These are phyloP conservation scores for Hyphantria cunea DNA, from an alignment of 1,140 invertebrate genomes.

Conservation along the genomic window DNA sequence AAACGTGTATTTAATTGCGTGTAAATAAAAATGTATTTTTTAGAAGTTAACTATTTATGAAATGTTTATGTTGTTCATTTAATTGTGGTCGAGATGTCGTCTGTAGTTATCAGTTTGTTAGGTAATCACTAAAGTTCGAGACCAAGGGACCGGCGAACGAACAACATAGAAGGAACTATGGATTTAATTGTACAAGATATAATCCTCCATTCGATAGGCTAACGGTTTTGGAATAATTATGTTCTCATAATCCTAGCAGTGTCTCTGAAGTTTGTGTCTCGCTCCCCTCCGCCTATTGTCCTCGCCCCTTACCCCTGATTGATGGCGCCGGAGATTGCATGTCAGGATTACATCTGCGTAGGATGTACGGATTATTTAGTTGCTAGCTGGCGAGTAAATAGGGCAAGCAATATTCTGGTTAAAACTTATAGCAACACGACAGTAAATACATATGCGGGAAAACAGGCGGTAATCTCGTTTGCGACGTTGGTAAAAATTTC, in stretches of 20 bases:
- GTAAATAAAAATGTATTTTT: constrained; percentile 16
- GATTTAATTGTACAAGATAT: constrained; percentile 26
- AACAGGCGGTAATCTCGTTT: constrained; percentile 30
- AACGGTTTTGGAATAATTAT: constrained; percentile 45
- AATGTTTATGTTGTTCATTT: constrained; percentile 22
- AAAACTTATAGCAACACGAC: constrained; percentile 40
- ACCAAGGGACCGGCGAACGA: background rate
- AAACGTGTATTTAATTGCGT: constrained; percentile 12
- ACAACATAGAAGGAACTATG: constrained; percentile 13
- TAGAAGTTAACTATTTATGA: constrained; percentile 9
- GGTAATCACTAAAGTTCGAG: constrained; percentile 13
- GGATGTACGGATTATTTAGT: constrained; percentile 75
- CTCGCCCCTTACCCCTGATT: constrained; percentile 57
- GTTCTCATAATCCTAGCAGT: constrained; percentile 35
- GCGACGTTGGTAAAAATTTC: constrained; percentile 24
- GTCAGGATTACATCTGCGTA: constrained; percentile 75
- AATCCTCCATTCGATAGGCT: constrained; percentile 23
- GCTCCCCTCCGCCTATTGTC: constrained; percentile 21
- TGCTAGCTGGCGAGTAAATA: constrained; percentile 55
- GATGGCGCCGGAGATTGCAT: constrained; percentile 75
- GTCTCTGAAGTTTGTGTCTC: constrained; percentile 27
- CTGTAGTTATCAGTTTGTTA: constrained; percentile 8
- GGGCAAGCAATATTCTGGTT: constrained; percentile 51
- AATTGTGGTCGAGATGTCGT: constrained; percentile 12
- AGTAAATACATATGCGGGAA: constrained; percentile 22